These are phyloP conservation scores for Arrhopalites spinosus DNA, from an alignment of 2,888 invertebrate species.

Conservation along the genomic window DNA sequence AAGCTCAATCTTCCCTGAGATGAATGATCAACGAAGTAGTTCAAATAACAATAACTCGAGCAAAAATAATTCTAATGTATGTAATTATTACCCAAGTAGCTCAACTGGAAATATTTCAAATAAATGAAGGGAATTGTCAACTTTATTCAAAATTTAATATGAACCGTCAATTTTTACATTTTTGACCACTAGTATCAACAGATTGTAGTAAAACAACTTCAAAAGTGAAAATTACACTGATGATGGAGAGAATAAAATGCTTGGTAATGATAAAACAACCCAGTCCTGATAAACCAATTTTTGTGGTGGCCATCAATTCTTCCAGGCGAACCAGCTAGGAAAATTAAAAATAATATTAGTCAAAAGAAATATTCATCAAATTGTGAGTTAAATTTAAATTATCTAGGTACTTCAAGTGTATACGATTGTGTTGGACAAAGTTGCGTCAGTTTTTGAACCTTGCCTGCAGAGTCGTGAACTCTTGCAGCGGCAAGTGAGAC, in stretches of 20 bases:
- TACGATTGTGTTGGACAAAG: neutral
- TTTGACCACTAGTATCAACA: neutral
- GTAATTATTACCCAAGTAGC: neutral
- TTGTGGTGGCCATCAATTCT: neutral
- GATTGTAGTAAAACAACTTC: slow-evolving; percentile 21
- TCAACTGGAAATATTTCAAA: neutral
- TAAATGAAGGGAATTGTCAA: neutral
- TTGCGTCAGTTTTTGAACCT: neutral
- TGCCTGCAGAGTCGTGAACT: neutral
- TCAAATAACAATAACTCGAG: slow-evolving; percentile 35
- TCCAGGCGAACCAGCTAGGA: slow-evolving; percentile 15
- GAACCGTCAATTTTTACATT: neutral
- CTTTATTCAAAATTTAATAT: neutral
- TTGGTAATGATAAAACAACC: slow-evolving; percentile 9
- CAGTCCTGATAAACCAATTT: neutral
- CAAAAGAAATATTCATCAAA: neutral
- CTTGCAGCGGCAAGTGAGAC: neutral
- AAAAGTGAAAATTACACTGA: slow-evolving; percentile 11
- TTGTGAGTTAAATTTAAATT: neutral
- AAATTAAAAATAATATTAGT: neutral
- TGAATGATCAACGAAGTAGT: slow-evolving; percentile 64
- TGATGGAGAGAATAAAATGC: slow-evolving; percentile 12
- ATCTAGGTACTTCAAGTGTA: neutral
- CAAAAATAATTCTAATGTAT: neutral
- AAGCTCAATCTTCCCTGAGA: slow-evolving; percentile 83